A percentile compares a stretch with the other conserved stretches of the same genome.
Conservation (phyloP, 1,140 invertebrate species). For the Xylocopa sonorina region DNA sequence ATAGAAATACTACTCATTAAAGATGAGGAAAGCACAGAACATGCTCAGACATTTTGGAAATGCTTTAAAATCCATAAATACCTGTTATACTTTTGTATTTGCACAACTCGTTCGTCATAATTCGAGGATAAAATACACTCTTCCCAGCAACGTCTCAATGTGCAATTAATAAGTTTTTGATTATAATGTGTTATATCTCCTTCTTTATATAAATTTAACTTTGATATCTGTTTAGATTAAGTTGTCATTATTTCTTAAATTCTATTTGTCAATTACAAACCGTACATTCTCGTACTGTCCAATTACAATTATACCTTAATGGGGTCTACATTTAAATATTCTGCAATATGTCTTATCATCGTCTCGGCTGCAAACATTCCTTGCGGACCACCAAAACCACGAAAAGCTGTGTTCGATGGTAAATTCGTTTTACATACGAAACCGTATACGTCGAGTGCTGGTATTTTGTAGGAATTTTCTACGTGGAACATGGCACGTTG, state of each 20-base stretch:
- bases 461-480: conserved; percentile 90
- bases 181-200: conserved; percentile 91
- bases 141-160: conserved; percentile 90
- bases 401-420: conserved; percentile 94
- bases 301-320: conserved; percentile 74
- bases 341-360: conserved; percentile 89
- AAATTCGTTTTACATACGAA: conserved; percentile 92
- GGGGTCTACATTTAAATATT: conserved; percentile 85
- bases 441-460: conserved; percentile 86
- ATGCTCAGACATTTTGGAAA: background rate
- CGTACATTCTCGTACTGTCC: background rate
- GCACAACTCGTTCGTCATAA: conserved; percentile 84
- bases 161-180: conserved; percentile 89
- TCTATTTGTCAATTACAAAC: background rate
- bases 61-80: conserved; percentile 72
- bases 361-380: conserved; percentile 93
- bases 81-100: conserved; percentile 89
- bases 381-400: conserved; percentile 95
- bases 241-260: background rate
- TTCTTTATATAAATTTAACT: conserved; percentile 92
- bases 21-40: background rate
- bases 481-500: conserved; percentile 91
- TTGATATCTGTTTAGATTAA: conserved; percentile 81
- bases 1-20: background rate
- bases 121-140: conserved; percentile 89